A percentile compares a stretch with the other conserved stretches of the same genome.
Conservation (phyloP, 2,888 invertebrate species). For the Leptopilina drosophilae region DNA sequence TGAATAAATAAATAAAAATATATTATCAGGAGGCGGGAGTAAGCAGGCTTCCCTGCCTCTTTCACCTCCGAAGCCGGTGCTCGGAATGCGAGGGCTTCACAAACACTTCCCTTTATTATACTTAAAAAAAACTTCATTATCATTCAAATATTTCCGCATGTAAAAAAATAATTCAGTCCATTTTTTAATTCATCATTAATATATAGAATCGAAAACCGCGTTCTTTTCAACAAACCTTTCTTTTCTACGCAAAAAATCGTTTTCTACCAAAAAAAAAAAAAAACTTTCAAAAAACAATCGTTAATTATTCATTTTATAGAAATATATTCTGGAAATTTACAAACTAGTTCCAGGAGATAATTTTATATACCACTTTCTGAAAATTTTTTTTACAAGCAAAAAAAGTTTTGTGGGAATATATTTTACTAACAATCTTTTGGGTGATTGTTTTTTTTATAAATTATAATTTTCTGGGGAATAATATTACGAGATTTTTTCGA, state of each 20-base stretch:
- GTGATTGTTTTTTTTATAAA: too few species aligned
- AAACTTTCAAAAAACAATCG: too few species aligned
- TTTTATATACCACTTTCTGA: too few species aligned
- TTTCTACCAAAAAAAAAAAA: not conserved
- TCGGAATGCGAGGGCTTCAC: conserved; percentile 58
- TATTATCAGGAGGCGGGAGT: conserved; percentile 64
- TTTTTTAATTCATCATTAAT: not conserved
- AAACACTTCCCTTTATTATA: conserved; percentile 46
- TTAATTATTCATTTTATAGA: not conserved
- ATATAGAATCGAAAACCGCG: conserved; percentile 13
- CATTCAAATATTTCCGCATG: conserved; percentile 25
- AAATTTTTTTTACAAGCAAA: too few species aligned
- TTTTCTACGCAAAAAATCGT: not conserved
- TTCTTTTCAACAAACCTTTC: not conserved
- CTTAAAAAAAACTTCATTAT: not conserved
- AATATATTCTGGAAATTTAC: not conserved
- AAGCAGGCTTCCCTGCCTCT: conserved; percentile 59
- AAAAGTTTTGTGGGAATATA: too few species aligned
- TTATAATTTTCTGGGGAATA: too few species aligned
- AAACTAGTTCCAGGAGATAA: not conserved
- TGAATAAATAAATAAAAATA: too few species aligned
- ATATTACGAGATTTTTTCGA: too few species aligned
- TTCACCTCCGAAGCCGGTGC: conserved; percentile 60
- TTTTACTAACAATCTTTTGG: too few species aligned
- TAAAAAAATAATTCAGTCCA: conserved; percentile 21